Percentiles rank a stretch among this genome's conserved stretches.
phyloP scores from a whole-genome alignment of 2,888 invertebrate genomes.

The Nasonia oneida region DNA sequence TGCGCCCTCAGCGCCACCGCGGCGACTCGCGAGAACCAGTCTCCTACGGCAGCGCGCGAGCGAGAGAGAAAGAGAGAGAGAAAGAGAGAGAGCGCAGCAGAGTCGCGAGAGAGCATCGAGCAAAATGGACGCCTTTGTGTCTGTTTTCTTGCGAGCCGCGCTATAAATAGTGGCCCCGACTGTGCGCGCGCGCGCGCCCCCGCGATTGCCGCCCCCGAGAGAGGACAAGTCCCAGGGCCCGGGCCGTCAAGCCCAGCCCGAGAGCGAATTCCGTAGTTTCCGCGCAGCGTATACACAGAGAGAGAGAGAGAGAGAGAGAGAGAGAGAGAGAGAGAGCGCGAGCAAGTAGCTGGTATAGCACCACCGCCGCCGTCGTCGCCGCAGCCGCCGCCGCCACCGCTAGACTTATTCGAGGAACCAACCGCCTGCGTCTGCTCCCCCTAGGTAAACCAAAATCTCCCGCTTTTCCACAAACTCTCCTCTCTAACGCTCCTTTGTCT shows the following conservation, averaged over 20 bases:
- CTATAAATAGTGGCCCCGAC: constrained; percentile 76
- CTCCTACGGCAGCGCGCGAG: constrained; percentile 23
- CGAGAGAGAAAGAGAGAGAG: constrained; percentile 14
- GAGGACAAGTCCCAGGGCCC: background rate
- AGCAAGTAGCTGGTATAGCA: background rate
- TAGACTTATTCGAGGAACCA: background rate
- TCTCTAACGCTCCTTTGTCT: background rate
- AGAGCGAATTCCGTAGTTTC: background rate
- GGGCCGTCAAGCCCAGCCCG: background rate
- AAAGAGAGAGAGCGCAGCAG: constrained; percentile 37
- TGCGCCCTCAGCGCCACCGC: background rate
- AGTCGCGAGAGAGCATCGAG: constrained; percentile 63
- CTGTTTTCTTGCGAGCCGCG: constrained; percentile 78
- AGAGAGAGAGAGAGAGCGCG: background rate
- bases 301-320: background rate
- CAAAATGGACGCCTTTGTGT: constrained; percentile 80
- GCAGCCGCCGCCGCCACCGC: constrained; percentile 16
- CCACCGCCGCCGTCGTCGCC: background rate
- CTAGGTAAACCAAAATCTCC: background rate
- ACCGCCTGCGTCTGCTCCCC: background rate
- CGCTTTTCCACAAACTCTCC: background rate
- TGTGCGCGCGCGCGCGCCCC: constrained; percentile 43
- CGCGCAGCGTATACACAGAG: background rate
- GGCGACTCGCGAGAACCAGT: background rate
- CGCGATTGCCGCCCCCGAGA: constrained; percentile 6